Evolutionary conservation across 2,113 vertebrate species (phyloP).

Genomic region (Phrynosoma platyrhinos): DNA sequence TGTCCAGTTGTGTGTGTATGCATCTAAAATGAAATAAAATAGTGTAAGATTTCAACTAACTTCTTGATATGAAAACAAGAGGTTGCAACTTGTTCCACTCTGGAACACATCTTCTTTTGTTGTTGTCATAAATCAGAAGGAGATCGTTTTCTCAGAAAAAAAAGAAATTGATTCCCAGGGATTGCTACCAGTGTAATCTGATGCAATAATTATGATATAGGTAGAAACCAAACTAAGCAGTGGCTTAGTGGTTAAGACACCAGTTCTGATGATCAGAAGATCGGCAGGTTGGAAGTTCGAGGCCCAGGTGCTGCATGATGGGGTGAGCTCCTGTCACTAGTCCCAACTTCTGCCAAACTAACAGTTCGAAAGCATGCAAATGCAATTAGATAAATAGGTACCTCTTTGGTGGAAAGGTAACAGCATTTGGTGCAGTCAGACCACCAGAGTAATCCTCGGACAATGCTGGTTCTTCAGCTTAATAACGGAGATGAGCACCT

Average conservation of each 20-base stretch:
- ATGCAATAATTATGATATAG: slow-evolving; percentile 19
- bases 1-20: neutral
- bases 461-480: too few relatives aligned
- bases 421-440: too few relatives aligned
- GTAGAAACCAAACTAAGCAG: slow-evolving; percentile 47
- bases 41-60: neutral
- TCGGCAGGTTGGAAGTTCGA: too few relatives aligned
- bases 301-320: too few relatives aligned
- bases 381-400: too few relatives aligned
- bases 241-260: neutral
- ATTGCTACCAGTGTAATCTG: neutral
- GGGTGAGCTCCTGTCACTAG: too few relatives aligned
- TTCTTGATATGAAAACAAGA: neutral
- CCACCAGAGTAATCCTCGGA: too few relatives aligned
- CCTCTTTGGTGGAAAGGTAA: too few relatives aligned
- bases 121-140: slow-evolving; percentile 34
- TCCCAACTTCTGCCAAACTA: too few relatives aligned
- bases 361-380: too few relatives aligned
- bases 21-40: neutral
- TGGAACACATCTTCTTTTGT: slow-evolving; percentile 15
- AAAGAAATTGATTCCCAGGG: slow-evolving; percentile 17
- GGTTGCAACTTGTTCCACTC: slow-evolving; percentile 41
- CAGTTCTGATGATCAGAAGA: too few relatives aligned
- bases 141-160: neutral
- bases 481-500: too few relatives aligned